Evolutionary conservation across 2,888 invertebrate genomes (phyloP), one percentile per base, ranked within the genome.

Genomic region (Cyaniris semiargus): DNA sequence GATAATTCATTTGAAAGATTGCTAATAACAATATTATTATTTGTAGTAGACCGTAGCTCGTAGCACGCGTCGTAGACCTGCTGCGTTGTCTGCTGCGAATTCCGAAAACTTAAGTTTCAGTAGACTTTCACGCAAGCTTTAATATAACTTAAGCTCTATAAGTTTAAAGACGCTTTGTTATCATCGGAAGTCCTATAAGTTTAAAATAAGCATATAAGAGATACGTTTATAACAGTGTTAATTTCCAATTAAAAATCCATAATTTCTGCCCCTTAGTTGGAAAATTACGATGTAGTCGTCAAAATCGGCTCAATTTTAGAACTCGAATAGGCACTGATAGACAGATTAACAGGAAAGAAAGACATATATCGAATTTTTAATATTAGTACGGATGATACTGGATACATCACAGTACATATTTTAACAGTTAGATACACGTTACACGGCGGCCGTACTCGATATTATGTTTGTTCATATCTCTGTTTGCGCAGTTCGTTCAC

Each of bases 391-490:
- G 8, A 21, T n/a, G n/a, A 27, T 27, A 27, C 3, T 23, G n/a
- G n/a, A n/a, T n/a, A n/a, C n/a, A 27, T 5, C 23, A 66, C 13
- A 21, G 23, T 27, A 66, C 10, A 66, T n/a, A n/a, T n/a, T 66
- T 66, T 13, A 66, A 66, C 23, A 66, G 60, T 13, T 23, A 60
- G 10, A 60, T 23, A 23, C 13, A 21, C 58, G 75, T 66, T 76
- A 58, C 74, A 74, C 53, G 77, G 77, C 66, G 77, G 71, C n/a
- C n/a, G n/a, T 78, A 76, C 75, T 70, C 76, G 66, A 79, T 76
- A 78, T 78, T 78, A 78, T 78, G 76, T 76, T 79, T 76, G 76
- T 53, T 79, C 77, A 80, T 79, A 79, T 80, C 79, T 80, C 76
- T 78, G 77, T 80, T 80, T 78, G 76, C 31, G 53, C 58, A 66